Evolutionary conservation across 2,888 invertebrate species (phyloP), one percentile per base, ranked within the genome.

Genomic region (Punctoribates punctum): DNA sequence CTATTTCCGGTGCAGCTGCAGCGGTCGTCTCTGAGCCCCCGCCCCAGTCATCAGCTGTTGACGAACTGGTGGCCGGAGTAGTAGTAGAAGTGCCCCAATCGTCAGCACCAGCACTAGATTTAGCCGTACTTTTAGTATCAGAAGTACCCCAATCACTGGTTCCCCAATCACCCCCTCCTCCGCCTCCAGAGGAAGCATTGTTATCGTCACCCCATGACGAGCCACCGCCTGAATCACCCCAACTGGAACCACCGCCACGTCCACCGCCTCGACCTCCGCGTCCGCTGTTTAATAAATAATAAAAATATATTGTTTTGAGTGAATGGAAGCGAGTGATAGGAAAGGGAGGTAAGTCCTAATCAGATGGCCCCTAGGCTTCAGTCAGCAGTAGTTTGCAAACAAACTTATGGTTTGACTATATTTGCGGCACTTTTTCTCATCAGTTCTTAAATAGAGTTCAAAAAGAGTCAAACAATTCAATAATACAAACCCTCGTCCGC

Each of bases 301-400:
- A 57, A 25, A 57, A n/a, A 23, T n/a, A 34, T 34, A 34, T 34
- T 34, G 34, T 17, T 25, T 57, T 62, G 20, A 62, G 27, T 15
- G 1, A 34, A 38, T 17, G 27, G 15, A 38, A 65, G 8, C 15
- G 17, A 65, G 6, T 65, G 65, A 29, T 29, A 65, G 11, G 15
- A 29, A 29, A 38, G n/a, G 17, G 11, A 38, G 34, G 3, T 6
- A 2, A 20, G 5, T n/a, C 23, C 3, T 54, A 15, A 65, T 65
- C 65, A 65, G 65, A 65, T 65, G 65, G 65, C 65, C 65, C 65
- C 42, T 38, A 38, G 34, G 65, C 65, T 29, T 65, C 1, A n/a
- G 38, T 65, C 29, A 1, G 1, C 65, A 65, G 34, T 13, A 38
- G 65, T n/a, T 38, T 17, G 34, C 20, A 27, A 34, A 65, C 65